A percentile compares a stretch with the other conserved stretches of the same genome.
Conservation (phyloP, 92 coral and sea anemone genomes). For the Phenganax subtilis region DNA sequence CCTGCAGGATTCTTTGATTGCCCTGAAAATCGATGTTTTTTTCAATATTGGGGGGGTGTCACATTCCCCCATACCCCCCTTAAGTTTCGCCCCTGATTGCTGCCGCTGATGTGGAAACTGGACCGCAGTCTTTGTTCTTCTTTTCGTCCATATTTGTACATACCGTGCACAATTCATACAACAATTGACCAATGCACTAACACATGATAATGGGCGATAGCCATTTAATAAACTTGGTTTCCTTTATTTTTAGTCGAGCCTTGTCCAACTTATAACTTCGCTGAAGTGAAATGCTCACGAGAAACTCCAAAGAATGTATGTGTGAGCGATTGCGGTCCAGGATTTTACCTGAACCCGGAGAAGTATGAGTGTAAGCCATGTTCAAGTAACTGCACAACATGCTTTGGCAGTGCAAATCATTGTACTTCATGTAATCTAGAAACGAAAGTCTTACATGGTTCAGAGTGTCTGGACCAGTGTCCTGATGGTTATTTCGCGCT, state of each 20-base stretch:
- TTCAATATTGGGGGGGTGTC: no score
- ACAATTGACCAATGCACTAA: no score
- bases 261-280: neutral
- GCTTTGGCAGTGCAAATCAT: neutral
- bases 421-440: conserved; percentile 1
- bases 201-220: no score
- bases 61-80: no score
- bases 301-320: neutral
- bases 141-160: no score
- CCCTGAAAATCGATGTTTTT: no score
- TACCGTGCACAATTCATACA: no score
- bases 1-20: no score
- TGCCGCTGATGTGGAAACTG: neutral
- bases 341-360: neutral
- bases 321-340: neutral
- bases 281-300: conserved; percentile 9
- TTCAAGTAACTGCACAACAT: neutral
- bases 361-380: neutral
- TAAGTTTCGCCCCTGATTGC: no score
- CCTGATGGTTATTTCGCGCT: conserved; percentile 64
- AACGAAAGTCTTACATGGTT: neutral
- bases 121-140: no score
- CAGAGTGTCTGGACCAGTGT: conserved; percentile 53
- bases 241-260: neutral
- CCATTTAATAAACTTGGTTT: neutral